phyloP scores from a whole-genome alignment of 35 echinoderm and acorn worm species.

The Apostichopus californicus region DNA sequence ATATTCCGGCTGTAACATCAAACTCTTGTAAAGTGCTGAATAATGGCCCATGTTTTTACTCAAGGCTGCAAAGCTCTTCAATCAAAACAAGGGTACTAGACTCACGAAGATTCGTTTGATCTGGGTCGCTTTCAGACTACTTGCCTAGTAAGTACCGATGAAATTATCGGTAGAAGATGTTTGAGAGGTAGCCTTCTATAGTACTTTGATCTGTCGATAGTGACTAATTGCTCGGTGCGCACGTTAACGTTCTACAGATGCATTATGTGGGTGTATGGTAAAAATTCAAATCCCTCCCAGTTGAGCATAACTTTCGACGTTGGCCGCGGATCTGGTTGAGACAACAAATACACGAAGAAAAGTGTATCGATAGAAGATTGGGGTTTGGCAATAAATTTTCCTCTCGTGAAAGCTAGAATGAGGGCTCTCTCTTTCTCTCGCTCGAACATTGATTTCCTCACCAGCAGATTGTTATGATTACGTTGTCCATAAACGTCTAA shows the following conservation, averaged over 20 bases:
- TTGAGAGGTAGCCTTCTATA: not conserved
- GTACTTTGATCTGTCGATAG: not conserved
- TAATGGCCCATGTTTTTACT: not conserved
- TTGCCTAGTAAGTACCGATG: not conserved
- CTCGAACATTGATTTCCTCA: too few species aligned
- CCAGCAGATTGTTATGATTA: too few species aligned
- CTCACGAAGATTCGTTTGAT: constrained; percentile 1
- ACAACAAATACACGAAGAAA: too few species aligned
- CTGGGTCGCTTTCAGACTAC: not conserved
- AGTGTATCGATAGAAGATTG: too few species aligned
- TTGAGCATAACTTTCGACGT: too few species aligned
- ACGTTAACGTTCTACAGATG: not conserved
- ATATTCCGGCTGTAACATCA: not conserved
- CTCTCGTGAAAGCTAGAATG: too few species aligned
- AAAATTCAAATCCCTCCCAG: not conserved
- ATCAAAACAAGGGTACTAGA: not conserved
- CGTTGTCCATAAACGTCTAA: too few species aligned
- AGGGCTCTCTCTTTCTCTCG: too few species aligned
- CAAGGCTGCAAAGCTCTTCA: not conserved
- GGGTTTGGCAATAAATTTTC: too few species aligned
- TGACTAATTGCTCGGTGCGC: not conserved
- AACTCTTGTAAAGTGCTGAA: too few species aligned
- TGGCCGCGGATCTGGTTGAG: too few species aligned
- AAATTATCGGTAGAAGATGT: not conserved
- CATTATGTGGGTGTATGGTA: not conserved